These are phyloP conservation scores for Thinocorus orbignyianus DNA, from an alignment of 2,113 vertebrate species.

Conservation along the genomic window DNA sequence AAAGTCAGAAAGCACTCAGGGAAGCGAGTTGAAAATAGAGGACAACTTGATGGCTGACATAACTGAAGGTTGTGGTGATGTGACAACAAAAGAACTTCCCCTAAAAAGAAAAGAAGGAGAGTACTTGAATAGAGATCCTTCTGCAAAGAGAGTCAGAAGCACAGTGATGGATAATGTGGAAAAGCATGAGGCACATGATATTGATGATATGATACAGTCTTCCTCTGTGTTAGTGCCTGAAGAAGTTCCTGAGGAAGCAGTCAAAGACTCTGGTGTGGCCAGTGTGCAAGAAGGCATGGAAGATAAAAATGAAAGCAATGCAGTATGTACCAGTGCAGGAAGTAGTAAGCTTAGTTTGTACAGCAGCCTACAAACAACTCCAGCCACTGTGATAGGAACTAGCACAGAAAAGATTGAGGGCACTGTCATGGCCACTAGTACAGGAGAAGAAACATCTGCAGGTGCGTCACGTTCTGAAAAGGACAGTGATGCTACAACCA, in stretches of 20 bases:
- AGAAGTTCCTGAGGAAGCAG: background rate
- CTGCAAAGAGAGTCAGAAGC: background rate
- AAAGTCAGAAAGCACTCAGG: background rate
- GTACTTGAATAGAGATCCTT: background rate
- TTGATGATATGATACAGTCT: background rate
- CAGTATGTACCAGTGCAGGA: constrained; percentile 68
- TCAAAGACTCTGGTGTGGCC: background rate
- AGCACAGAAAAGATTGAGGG: constrained; percentile 46
- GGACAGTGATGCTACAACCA: constrained; percentile 65
- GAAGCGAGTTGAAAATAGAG: background rate
- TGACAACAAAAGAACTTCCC: background rate
- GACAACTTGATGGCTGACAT: background rate
- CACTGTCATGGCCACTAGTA: constrained; percentile 64
- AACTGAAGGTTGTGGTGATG: background rate
- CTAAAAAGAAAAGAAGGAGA: background rate
- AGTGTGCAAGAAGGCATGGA: background rate
- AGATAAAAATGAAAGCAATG: constrained; percentile 51
- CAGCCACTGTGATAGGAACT: background rate
- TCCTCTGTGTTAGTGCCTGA: background rate
- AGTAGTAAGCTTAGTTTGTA: background rate
- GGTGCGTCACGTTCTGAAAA: background rate
- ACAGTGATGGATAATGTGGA: background rate
- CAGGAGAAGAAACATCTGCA: constrained; percentile 36
- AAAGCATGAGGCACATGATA: background rate
- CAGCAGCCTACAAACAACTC: background rate